Conservation (phyloP, 1,140 invertebrate species). For the Drosophila arizonae region DNA sequence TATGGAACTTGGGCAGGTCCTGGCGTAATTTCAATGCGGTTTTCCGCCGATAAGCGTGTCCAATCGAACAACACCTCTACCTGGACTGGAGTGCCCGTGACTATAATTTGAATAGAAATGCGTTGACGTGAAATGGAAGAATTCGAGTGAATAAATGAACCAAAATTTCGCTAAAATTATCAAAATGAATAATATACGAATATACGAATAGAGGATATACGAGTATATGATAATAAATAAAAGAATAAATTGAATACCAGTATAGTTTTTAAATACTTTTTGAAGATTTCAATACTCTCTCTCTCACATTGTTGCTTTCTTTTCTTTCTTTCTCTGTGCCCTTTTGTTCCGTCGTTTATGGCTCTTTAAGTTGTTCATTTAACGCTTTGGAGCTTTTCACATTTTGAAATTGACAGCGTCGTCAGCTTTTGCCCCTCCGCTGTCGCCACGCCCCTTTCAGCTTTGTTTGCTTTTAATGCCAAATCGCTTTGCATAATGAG, state of each 20-base stretch:
- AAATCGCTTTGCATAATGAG: conserved; percentile 79
- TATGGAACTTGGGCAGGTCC: conserved; percentile 76
- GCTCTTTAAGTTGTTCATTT: conserved; percentile 49
- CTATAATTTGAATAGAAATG: no score
- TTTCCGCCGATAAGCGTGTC: conserved; percentile 66
- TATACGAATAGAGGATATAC: no score
- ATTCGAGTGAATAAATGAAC: no score
- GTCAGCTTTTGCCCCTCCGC: neutral
- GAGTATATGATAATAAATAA: no score
- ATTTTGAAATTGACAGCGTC: conserved; percentile 1
- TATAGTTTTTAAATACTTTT: no score
- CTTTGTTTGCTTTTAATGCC: conserved; percentile 33
- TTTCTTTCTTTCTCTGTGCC: neutral
- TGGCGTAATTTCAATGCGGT: conserved; percentile 77
- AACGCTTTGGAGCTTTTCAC: conserved; percentile 27
- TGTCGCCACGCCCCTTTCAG: neutral
- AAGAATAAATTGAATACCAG: no score
- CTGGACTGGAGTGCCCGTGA: conserved; percentile 15
- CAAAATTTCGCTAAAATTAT: no score
- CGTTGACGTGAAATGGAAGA: no score
- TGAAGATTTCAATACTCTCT: neutral
- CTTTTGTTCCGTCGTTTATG: conserved; percentile 16
- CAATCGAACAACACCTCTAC: conserved; percentile 51
- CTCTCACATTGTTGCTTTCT: no score
- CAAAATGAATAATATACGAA: no score